Base-by-base conservation (phyloP, 2,888 invertebrate genomes). In the Pelosia muscerda region DNA sequence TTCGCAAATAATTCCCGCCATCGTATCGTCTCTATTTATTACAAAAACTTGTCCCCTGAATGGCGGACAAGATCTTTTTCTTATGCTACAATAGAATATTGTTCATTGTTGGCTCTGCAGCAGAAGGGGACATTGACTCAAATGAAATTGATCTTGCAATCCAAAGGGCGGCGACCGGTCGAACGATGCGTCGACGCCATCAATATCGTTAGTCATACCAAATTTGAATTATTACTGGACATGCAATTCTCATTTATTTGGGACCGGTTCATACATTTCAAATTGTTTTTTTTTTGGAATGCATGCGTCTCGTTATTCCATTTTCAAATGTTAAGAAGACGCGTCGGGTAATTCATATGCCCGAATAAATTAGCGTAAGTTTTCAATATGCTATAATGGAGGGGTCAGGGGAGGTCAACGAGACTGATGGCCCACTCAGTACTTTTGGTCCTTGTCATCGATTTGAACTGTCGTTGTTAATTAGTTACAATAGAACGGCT, bases 331-430 rank as follows among this genome's bases (percentile, higher is more conserved):
- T 65, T 66, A 72, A 49, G 6, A 23, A n/a, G 10, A 13, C 13
- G 55, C 28, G 56, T 53, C 59, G 49, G 3, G 19, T 28, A 26
- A 49, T 61, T n/a, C 15, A 26, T 49, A 49, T 53, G n/a, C 6
- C 26, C 53, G 62, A 49, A 62, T 54, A 34, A 63, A 76, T 77
- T 68, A 65, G 75, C 82, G 80, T 69, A 75, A 86, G 86, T 85
- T 90, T 90, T 92, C 90, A 86, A 89, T 90, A 85, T 77, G 75
- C 79, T 65, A 65, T 80, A 87, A 88, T 89, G 79, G 79, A 82
- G 76, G 79, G 88, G 86, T 88, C 87, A 81, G 61, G 28, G 68
- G 59, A 68, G 86, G 89, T 90, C 86, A 91, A 90, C 83, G 71
- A 87, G 82, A 76, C 72, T 78, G 80, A 87, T 84, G 86, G 83